A percentile compares a stretch with the other conserved stretches of the same genome.
Evolutionary conservation across 2,888 invertebrate genomes (phyloP).

Genomic region (Chromoteleia sp.): DNA sequence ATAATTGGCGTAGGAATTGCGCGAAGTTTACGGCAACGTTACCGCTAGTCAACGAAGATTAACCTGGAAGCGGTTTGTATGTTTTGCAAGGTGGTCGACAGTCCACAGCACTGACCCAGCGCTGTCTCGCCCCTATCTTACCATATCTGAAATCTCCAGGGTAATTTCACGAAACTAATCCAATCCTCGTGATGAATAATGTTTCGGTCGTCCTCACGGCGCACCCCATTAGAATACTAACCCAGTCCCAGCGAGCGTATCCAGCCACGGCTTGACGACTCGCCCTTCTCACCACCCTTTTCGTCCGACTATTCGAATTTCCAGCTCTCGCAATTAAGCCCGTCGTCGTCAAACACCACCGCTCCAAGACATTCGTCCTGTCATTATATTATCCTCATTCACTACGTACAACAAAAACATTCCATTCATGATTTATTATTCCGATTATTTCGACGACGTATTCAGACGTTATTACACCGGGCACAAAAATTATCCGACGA

Average conservation of each 20-base stretch:
- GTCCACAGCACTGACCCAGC: conserved; percentile 64
- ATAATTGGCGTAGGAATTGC: conserved; percentile 54
- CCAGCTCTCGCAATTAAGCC: conserved; percentile 65
- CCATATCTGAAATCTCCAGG: conserved; percentile 71
- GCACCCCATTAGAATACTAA: conserved; percentile 70
- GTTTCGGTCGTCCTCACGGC: conserved; percentile 73
- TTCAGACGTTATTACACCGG: conserved; percentile 9
- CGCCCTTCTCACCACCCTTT: conserved; percentile 59
- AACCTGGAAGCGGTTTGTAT: conserved; percentile 59
- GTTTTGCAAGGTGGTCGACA: conserved; percentile 63
- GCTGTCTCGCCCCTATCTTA: conserved; percentile 68
- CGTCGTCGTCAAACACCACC: conserved; percentile 59
- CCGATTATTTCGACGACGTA: conserved; percentile 3
- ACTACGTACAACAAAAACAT: conserved; percentile 46
- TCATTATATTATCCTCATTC: conserved; percentile 59
- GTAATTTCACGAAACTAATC: conserved; percentile 77
- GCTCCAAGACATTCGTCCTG: conserved; percentile 43
- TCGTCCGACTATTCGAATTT: conserved; percentile 59
- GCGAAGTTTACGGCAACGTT: conserved; percentile 49
- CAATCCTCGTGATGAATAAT: conserved; percentile 76
- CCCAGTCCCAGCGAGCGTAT: conserved; percentile 65
- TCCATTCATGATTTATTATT: conserved; percentile 39
- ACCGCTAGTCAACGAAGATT: conserved; percentile 66
- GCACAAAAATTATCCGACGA: conserved; percentile 1
- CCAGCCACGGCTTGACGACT: conserved; percentile 58